Evolutionary conservation across 1,140 invertebrate species (phyloP).

Genomic region (Sipha flava): DNA sequence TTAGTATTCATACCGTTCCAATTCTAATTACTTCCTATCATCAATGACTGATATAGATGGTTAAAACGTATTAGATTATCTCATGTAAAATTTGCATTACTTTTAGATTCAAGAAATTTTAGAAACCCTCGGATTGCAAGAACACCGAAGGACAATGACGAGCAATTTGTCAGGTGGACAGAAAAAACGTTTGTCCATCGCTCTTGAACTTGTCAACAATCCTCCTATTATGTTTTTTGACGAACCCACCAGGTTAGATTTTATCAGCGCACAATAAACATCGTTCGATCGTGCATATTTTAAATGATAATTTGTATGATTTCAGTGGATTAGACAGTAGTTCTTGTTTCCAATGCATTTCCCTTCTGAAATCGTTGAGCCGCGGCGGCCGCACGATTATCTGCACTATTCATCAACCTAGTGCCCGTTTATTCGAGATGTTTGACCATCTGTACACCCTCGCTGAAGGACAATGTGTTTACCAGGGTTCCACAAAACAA

Average conservation of each 20-base stretch:
- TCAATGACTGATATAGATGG: background rate
- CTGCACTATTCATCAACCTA: conserved; percentile 94
- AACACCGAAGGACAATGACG: conserved; percentile 80
- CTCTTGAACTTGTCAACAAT: conserved; percentile 91
- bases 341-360: conserved; percentile 79
- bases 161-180: conserved; percentile 88
- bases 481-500: conserved; percentile 63
- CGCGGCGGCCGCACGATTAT: conserved; percentile 81
- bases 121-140: conserved; percentile 75
- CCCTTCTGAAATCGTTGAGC: conserved; percentile 69
- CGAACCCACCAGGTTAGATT: conserved; percentile 73
- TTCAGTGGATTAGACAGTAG: conserved; percentile 83
- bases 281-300: background rate
- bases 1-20: conserved; percentile 46
- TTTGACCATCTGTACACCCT: conserved; percentile 91
- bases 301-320: conserved; percentile 36
- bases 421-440: conserved; percentile 88
- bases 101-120: conserved; percentile 80
- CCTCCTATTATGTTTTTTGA: conserved; percentile 97
- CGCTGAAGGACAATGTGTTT: conserved; percentile 77
- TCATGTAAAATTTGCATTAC: conserved; percentile 19
- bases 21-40: background rate
- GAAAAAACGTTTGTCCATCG: conserved; percentile 90
- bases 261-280: background rate
- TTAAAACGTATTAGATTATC: background rate